Evolutionary conservation across 2,113 vertebrate genomes (phyloP).

Genomic region (Podilymbus podiceps): DNA sequence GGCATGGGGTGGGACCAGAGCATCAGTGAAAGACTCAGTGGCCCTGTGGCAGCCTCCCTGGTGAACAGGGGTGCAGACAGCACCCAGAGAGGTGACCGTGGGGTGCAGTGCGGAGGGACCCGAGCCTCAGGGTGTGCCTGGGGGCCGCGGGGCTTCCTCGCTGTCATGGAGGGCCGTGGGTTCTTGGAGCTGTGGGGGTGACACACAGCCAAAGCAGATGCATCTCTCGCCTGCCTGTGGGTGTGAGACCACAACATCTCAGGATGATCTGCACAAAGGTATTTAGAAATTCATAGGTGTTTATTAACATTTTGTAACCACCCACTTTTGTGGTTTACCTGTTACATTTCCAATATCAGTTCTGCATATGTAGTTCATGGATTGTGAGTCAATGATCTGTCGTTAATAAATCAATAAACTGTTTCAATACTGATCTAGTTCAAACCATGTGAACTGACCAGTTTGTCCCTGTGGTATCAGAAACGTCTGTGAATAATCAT

Average conservation of each 20-base stretch:
- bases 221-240: accelerated
- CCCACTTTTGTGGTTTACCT: background rate
- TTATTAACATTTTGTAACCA: background rate
- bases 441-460: background rate
- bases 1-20: background rate
- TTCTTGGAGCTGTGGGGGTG: background rate
- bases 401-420: background rate
- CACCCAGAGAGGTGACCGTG: accelerated
- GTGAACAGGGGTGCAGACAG: background rate
- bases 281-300: background rate
- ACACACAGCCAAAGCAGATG: background rate
- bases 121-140: background rate
- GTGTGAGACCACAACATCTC: background rate
- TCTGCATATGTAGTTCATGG: background rate
- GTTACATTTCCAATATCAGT: background rate
- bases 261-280: background rate
- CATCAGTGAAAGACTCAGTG: background rate
- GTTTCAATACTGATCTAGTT: background rate
- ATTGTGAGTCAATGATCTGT: background rate
- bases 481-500: background rate
- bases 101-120: background rate
- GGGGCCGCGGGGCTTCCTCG: background rate
- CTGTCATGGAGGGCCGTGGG: accelerated
- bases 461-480: background rate
- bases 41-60: accelerated